These are phyloP conservation scores for Psittacula cyanocephala DNA, from an alignment of 2,113 vertebrate species.

Conservation along the genomic window DNA sequence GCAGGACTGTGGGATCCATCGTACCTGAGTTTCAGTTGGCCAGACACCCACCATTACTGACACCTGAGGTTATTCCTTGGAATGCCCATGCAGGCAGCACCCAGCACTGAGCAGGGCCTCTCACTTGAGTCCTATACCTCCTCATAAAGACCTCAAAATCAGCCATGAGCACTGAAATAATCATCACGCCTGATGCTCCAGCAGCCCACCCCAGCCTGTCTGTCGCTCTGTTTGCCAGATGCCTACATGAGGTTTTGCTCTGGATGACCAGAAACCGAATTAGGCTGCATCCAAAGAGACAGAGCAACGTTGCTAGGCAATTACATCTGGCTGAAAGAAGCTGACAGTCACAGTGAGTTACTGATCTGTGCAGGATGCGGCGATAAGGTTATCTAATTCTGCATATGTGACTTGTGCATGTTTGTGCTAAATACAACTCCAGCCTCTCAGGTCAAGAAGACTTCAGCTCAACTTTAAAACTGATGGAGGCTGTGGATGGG, in stretches of 20 bases:
- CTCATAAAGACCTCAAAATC: background rate
- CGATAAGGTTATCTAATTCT: background rate
- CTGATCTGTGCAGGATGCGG: slow-evolving; percentile 21
- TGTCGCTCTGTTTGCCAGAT: background rate
- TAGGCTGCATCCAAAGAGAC: slow-evolving; percentile 45
- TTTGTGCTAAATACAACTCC: background rate
- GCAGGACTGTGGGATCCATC: background rate
- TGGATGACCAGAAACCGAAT: slow-evolving; percentile 52
- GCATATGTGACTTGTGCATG: background rate
- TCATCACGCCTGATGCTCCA: background rate
- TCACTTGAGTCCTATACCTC: background rate
- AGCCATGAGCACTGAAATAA: background rate
- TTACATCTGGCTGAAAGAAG: slow-evolving; percentile 1
- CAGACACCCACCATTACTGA: background rate
- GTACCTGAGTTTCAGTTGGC: background rate
- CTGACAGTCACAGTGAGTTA: background rate
- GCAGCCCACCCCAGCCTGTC: background rate
- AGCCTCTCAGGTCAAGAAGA: background rate
- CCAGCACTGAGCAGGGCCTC: background rate
- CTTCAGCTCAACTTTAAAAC: background rate
- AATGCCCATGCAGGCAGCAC: background rate
- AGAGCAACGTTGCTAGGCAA: slow-evolving; percentile 46
- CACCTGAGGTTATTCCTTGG: background rate
- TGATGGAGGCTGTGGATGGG: background rate
- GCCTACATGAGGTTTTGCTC: slow-evolving; percentile 33